phyloP scores from a whole-genome alignment of 2,797 vertebrate genomes.

The Pygocentrus nattereri region DNA sequence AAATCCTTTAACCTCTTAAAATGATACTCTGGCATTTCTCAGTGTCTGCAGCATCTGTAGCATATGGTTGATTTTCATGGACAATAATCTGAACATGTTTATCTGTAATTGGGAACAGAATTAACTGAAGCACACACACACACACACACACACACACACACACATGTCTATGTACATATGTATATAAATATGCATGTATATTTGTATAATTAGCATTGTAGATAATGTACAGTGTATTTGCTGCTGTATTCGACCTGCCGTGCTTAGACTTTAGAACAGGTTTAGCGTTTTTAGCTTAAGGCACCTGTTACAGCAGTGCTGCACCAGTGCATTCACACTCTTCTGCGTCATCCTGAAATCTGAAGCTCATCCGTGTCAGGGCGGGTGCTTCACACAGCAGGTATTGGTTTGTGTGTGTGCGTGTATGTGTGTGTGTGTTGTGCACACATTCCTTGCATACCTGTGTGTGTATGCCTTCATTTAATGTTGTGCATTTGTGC shows the following conservation, averaged over 20 bases:
- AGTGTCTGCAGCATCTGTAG: neutral
- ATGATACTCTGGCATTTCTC: neutral
- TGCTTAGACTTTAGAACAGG: neutral
- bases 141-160: no score
- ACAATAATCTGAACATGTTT: neutral
- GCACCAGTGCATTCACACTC: neutral
- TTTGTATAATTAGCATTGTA: no score
- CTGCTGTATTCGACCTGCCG: neutral
- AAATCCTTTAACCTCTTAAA: neutral
- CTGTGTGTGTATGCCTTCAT: slow-evolving; percentile 29
- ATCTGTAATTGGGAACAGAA: neutral
- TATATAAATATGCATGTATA: no score
- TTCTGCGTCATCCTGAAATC: neutral
- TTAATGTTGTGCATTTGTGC: slow-evolving; percentile 23
- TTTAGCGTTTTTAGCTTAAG: neutral
- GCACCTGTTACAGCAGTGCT: neutral
- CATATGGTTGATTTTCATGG: neutral
- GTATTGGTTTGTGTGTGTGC: neutral
- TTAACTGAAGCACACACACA: no score
- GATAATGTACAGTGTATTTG: neutral
- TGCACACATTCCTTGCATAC: neutral
- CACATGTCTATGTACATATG: no score
- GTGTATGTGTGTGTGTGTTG: neutral
- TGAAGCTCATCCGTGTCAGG: neutral
- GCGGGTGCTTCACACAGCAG: slow-evolving; percentile 17